A percentile compares a stretch with the other conserved stretches of the same genome.
Conservation (phyloP, 92 coral and sea anemone genomes). For the Galaxea fascicularis region DNA sequence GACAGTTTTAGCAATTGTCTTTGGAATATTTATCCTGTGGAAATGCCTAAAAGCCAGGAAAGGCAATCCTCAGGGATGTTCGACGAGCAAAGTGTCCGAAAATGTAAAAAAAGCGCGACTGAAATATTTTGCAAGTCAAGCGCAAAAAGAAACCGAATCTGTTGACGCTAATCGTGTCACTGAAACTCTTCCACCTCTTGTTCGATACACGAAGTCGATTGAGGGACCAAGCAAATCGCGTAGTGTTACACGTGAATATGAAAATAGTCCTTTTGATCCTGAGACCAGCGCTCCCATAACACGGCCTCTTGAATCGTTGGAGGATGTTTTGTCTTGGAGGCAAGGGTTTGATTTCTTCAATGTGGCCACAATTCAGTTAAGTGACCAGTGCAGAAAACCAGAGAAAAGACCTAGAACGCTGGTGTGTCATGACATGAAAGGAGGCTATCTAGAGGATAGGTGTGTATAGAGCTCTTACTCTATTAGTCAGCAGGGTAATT, state of each 20-base stretch:
- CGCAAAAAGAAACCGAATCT: background rate
- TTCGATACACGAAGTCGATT: slow-evolving; percentile 34
- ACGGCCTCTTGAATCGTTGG: slow-evolving; percentile 79
- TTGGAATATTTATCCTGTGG: slow-evolving; percentile 76
- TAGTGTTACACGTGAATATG: background rate
- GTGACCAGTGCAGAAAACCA: slow-evolving; percentile 35
- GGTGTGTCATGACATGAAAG: slow-evolving; percentile 99
- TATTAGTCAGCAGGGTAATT: too few species aligned
- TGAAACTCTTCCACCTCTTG: slow-evolving; percentile 20
- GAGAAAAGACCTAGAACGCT: slow-evolving; percentile 84
- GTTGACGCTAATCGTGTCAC: background rate
- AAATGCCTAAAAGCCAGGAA: slow-evolving; percentile 59
- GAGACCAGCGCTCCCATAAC: slow-evolving; percentile 81
- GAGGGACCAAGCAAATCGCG: slow-evolving; percentile 33
- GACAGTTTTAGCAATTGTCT: slow-evolving; percentile 69
- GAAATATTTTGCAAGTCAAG: slow-evolving; percentile 56
- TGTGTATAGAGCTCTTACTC: background rate
- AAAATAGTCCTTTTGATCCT: slow-evolving; percentile 59
- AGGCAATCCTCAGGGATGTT: background rate
- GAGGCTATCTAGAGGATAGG: slow-evolving; percentile 97
- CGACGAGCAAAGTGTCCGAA: slow-evolving; percentile 5
- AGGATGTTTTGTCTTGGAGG: slow-evolving; percentile 84
- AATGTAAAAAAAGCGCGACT: slow-evolving; percentile 68
- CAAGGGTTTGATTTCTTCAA: slow-evolving; percentile 94
- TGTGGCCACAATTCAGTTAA: slow-evolving; percentile 68